phyloP scores from a whole-genome alignment of 2,113 vertebrate genomes.

The Passer domesticus region DNA sequence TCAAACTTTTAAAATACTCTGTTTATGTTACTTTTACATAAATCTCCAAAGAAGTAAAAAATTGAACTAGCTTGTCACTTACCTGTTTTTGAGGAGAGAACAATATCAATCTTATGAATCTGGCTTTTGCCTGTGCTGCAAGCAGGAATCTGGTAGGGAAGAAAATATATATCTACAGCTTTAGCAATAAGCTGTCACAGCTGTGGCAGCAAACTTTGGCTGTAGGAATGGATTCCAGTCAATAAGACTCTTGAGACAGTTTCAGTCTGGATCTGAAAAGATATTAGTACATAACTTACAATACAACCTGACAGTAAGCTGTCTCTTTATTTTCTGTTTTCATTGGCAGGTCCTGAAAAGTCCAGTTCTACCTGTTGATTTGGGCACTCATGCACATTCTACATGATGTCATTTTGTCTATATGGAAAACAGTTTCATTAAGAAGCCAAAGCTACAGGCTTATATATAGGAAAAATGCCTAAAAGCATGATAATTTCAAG shows the following conservation, averaged over 20 bases:
- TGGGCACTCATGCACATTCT: neutral
- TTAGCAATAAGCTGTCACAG: neutral
- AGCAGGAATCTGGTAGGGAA: neutral
- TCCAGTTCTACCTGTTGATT: neutral
- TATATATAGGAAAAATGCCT: neutral
- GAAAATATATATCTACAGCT: neutral
- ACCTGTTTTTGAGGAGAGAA: neutral
- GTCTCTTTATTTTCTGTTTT: neutral
- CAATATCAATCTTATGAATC: neutral
- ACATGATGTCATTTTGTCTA: neutral
- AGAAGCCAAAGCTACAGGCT: neutral
- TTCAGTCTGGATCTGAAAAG: neutral
- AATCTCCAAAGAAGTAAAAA: neutral
- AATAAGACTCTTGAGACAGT: neutral
- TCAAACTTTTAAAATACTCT: neutral
- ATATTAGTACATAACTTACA: neutral
- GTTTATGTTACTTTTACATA: neutral
- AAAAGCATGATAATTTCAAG: neutral
- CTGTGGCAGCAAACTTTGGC: neutral
- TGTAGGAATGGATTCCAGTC: neutral
- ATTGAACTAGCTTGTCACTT: neutral
- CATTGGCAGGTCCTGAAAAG: accelerated
- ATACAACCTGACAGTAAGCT: neutral
- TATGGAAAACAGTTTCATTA: neutral
- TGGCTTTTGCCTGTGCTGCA: neutral